A percentile compares a stretch with the other conserved stretches of the same genome.
phyloP scores from a whole-genome alignment of 2,113 vertebrate genomes.

The Lasiurus cinereus region DNA sequence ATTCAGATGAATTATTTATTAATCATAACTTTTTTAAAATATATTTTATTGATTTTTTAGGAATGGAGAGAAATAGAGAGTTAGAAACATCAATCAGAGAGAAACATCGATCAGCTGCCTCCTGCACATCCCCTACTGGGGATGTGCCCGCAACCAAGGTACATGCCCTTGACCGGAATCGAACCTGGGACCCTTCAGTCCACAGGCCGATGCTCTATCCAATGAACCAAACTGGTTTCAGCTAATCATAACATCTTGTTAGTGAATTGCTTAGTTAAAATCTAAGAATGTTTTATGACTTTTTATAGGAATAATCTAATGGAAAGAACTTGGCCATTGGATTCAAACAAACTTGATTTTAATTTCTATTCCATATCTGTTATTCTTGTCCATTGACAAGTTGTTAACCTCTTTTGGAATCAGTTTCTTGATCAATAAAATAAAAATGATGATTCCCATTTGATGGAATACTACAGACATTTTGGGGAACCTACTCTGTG shows the following conservation, averaged over 20 bases:
- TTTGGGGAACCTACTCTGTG: neutral
- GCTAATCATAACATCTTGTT: slow-evolving; percentile 35
- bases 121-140: too few species aligned
- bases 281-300: neutral
- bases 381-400: neutral
- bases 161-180: too few species aligned
- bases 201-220: too few species aligned
- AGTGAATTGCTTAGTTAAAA: slow-evolving; percentile 37
- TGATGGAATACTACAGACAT: neutral
- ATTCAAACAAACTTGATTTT: neutral
- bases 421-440: neutral
- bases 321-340: neutral
- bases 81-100: too few species aligned
- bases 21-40: neutral
- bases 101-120: too few species aligned
- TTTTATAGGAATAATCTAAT: neutral
- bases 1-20: slow-evolving; percentile 28
- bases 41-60: too few species aligned
- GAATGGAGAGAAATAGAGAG: too few species aligned
- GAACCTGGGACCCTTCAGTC: too few species aligned
- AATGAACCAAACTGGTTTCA: too few species aligned
- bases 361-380: neutral
- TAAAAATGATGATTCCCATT: neutral
- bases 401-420: neutral
- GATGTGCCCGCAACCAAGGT: too few species aligned